These are phyloP conservation scores for Drosophila flavopinicola DNA, from an alignment of 2,888 invertebrate genomes.

Conservation along the genomic window DNA sequence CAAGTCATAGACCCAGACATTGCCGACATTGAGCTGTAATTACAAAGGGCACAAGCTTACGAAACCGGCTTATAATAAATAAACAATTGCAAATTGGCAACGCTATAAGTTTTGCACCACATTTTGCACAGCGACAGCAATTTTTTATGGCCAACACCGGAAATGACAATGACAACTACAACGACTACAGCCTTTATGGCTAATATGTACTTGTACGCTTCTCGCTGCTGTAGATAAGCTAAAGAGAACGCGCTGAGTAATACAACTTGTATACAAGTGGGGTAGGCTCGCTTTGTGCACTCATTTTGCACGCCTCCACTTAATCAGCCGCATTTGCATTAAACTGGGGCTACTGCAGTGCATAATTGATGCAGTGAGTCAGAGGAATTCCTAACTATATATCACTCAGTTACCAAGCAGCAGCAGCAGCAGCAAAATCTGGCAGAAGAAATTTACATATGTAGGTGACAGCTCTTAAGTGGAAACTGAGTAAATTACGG, in stretches of 20 bases:
- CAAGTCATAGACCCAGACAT: constrained; percentile 34
- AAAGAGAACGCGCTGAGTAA: constrained; percentile 24
- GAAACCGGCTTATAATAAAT: constrained; percentile 23
- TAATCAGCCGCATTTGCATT: constrained; percentile 46
- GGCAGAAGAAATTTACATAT: no score
- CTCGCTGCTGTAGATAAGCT: constrained; percentile 41
- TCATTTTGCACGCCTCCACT: constrained; percentile 34
- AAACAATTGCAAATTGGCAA: constrained; percentile 52
- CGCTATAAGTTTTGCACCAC: constrained; percentile 29
- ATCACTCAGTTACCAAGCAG: background rate
- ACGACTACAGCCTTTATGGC: background rate
- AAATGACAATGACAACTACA: constrained; percentile 30
- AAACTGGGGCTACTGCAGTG: constrained; percentile 36
- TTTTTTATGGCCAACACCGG: constrained; percentile 46
- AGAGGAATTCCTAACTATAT: background rate
- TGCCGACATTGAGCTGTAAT: constrained; percentile 38
- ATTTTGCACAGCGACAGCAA: constrained; percentile 23
- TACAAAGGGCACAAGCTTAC: constrained; percentile 22
- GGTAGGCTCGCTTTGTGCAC: constrained; percentile 16
- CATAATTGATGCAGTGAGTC: background rate
- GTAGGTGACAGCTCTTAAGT: no score
- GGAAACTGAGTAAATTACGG: no score
- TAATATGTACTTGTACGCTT: background rate
- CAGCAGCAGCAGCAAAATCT: constrained; percentile 3
- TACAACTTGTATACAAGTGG: constrained; percentile 32